Evolutionary conservation across 2,888 invertebrate species (phyloP).

Genomic region (Apamea monoglypha): DNA sequence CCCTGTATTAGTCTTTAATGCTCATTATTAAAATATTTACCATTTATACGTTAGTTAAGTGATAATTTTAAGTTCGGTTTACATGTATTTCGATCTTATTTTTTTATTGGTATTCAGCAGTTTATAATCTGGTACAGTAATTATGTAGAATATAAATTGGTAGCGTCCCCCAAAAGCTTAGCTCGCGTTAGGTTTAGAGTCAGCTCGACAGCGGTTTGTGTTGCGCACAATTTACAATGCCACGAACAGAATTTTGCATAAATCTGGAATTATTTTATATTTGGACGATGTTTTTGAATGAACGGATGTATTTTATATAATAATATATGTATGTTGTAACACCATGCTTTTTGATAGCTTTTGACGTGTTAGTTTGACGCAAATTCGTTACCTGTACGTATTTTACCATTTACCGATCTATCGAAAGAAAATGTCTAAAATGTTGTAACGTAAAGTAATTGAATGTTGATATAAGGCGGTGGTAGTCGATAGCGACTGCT

Average conservation of each 20-base stretch:
- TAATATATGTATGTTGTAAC: slow-evolving; percentile 73
- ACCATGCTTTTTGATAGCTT: slow-evolving; percentile 80
- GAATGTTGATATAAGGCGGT: slow-evolving; percentile 62
- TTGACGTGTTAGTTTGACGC: slow-evolving; percentile 79
- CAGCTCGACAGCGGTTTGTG: slow-evolving; percentile 73
- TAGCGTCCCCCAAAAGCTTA: slow-evolving; percentile 76
- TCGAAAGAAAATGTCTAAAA: slow-evolving; percentile 72
- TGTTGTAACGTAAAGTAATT: slow-evolving; percentile 72
- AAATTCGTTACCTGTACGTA: slow-evolving; percentile 80
- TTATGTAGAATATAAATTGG: slow-evolving; percentile 74
- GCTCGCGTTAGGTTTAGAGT: slow-evolving; percentile 77
- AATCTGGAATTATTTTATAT: slow-evolving; percentile 65
- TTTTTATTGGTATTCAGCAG: slow-evolving; percentile 70
- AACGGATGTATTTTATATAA: slow-evolving; percentile 72
- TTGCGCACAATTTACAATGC: slow-evolving; percentile 84
- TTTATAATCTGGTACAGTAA: slow-evolving; percentile 81
- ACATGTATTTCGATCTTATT: slow-evolving; percentile 77
- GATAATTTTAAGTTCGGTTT: slow-evolving; percentile 84
- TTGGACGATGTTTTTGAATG: slow-evolving; percentile 72
- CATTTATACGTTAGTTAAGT: slow-evolving; percentile 86
- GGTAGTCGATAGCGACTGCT: slow-evolving; percentile 68
- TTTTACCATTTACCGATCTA: slow-evolving; percentile 73
- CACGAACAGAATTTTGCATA: slow-evolving; percentile 60
- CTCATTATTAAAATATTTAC: slow-evolving; percentile 89
- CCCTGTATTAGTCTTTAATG: slow-evolving; percentile 87